phyloP scores from a whole-genome alignment of 2,797 vertebrate genomes.

The Hemibagrus guttatus region DNA sequence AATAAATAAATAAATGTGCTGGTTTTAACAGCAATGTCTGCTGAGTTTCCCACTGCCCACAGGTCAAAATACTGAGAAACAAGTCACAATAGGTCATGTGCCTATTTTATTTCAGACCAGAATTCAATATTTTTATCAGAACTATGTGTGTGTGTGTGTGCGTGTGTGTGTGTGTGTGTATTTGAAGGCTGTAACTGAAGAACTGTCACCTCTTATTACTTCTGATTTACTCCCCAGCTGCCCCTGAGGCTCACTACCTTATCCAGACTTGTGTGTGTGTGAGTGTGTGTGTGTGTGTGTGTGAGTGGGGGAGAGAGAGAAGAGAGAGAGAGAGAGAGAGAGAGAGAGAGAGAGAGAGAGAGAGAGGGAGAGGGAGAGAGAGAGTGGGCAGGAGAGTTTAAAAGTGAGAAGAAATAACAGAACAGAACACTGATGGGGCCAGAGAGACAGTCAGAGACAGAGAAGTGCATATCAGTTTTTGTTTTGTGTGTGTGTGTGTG shows the following conservation, averaged over 20 bases:
- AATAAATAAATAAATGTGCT: background rate
- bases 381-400: background rate
- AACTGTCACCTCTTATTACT: conserved; percentile 56
- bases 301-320: background rate
- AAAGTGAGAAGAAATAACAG: background rate
- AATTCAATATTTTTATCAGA: conserved; percentile 18
- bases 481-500: background rate
- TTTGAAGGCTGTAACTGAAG: conserved; percentile 24
- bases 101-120: conserved; percentile 25
- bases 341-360: no score
- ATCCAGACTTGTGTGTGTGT: conserved; percentile 56
- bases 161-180: conserved; percentile 11
- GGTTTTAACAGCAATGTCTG: background rate
- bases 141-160: background rate
- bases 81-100: background rate
- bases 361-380: no score
- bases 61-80: background rate
- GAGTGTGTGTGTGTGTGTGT: conserved; percentile 31
- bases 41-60: background rate
- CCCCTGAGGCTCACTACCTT: conserved; percentile 61
- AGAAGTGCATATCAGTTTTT: background rate
- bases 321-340: no score
- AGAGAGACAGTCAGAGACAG: background rate
- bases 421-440: background rate
- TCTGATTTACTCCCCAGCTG: conserved; percentile 66